Evolutionary conservation across 1,140 invertebrate species (phyloP), one percentile per base, ranked within the genome.

Genomic region (Pantala flavescens): DNA sequence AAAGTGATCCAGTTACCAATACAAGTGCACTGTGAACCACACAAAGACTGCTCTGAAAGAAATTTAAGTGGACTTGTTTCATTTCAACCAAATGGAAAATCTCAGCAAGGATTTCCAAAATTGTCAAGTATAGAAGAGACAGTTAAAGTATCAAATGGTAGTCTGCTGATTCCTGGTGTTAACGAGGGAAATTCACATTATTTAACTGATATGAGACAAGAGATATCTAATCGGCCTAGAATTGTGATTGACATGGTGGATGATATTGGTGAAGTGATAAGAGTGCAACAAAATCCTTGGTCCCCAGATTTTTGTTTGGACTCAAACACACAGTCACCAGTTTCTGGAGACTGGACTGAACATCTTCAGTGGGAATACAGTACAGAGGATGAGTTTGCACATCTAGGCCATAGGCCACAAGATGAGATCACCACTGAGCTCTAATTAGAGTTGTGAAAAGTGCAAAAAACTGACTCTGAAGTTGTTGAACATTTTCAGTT

Each of bases 391-490:
- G 49, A 63, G n/a, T 63, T 63, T 63, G 49, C n/a, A 63, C 49
- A 16, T 79, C 85, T 91, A 78, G 90, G 90, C 23, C 90, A 90
- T 79, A 84, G 90, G 77, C 90, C 90, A 3, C 90, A 92, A 80
- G 90, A 92, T 81, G 90, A 91, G 84, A 90, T 92, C 76, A 91
- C 90, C 72, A 92, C 90, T 74, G 90, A 91, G 84, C 85, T 92
- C 79, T 91, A 21, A 63, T 63, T 16, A 1, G 9, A 16, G 16
- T 49, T 72, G 23, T 77, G 43, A 63, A 63, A 5, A 63, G 49
- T 36, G 3, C 3, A 63, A 63, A 63, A 7, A 19, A 21, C 12
- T 63, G n/a, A 16, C 49, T 7, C 12, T 63, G 28, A 36, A 36
- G 28, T 63, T 63, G 49, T 63, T 16, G 49, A 16, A 16, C 49